A percentile compares a stretch with the other conserved stretches of the same genome.
Conservation (phyloP, 2,113 vertebrate genomes). For the Epinephelus lanceolatus region DNA sequence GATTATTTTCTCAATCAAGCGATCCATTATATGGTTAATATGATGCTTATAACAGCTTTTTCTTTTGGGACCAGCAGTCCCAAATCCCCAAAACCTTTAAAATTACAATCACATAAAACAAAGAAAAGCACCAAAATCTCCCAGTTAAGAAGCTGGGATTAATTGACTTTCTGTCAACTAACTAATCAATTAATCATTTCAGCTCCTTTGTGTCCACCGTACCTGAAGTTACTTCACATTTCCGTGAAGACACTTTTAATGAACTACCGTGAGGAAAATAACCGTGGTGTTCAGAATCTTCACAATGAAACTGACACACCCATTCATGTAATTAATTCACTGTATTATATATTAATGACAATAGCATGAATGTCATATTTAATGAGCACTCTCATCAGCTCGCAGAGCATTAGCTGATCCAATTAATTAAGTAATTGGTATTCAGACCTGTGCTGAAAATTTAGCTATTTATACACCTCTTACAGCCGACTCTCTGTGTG, state of each 20-base stretch:
- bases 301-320: not conserved
- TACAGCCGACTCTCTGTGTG: not conserved
- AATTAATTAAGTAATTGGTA: conserved; percentile 8
- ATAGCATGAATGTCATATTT: conserved; percentile 6
- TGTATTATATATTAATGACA: conserved; percentile 1
- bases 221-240: not conserved
- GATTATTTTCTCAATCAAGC: too few relatives aligned
- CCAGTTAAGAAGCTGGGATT: too few relatives aligned
- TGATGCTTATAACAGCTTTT: too few relatives aligned
- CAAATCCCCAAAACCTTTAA: too few relatives aligned
- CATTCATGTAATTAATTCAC: conserved; percentile 6
- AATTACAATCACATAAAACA: too few relatives aligned
- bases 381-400: conserved; percentile 1
- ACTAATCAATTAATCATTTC: not conserved
- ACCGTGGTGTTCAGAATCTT: not conserved
- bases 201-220: not conserved
- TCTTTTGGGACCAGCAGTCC: too few relatives aligned
- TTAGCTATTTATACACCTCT: not conserved
- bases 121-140: too few relatives aligned
- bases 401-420: not conserved
- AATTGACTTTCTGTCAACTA: not conserved
- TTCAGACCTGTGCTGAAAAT: not conserved
- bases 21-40: too few relatives aligned
- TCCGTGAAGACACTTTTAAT: not conserved
- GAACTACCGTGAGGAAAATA: not conserved